phyloP scores from a whole-genome alignment of 2,797 vertebrate species.

The Chiroxiphia lanceolata region DNA sequence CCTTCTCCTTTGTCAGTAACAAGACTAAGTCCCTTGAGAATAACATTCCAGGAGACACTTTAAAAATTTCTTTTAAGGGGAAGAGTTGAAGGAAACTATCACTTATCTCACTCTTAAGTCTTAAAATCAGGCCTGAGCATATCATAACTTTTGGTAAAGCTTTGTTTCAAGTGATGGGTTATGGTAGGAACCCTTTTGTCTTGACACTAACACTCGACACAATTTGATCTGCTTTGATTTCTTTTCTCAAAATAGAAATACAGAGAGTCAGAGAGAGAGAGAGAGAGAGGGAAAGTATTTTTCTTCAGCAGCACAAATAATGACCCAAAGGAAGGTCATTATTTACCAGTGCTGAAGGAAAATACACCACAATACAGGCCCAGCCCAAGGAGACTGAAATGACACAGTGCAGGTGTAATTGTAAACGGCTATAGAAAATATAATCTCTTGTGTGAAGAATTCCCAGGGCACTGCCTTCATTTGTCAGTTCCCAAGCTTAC shows the following conservation, averaged over 20 bases:
- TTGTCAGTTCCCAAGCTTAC: slow-evolving; percentile 53
- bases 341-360: slow-evolving; percentile 10
- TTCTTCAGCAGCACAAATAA: not conserved
- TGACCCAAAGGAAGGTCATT: not conserved
- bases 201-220: not conserved
- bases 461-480: slow-evolving; percentile 32
- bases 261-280: not conserved
- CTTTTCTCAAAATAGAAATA: not conserved
- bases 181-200: not conserved
- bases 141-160: not conserved
- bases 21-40: not conserved
- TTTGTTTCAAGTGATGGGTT: not conserved
- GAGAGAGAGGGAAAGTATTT: not conserved
- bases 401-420: slow-evolving; percentile 39
- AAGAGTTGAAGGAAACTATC: not conserved
- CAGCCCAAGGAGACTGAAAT: slow-evolving; percentile 34
- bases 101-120: not conserved
- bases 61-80: not conserved
- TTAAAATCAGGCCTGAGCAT: not conserved
- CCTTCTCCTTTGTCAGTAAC: not conserved
- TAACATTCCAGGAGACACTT: not conserved
- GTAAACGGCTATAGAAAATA: slow-evolving; percentile 31
- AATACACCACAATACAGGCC: slow-evolving; percentile 1
- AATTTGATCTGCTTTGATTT: not conserved
- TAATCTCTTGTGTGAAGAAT: slow-evolving; percentile 39